Evolutionary conservation across 2,113 vertebrate species (phyloP).

Genomic region (Pluvialis apricaria): DNA sequence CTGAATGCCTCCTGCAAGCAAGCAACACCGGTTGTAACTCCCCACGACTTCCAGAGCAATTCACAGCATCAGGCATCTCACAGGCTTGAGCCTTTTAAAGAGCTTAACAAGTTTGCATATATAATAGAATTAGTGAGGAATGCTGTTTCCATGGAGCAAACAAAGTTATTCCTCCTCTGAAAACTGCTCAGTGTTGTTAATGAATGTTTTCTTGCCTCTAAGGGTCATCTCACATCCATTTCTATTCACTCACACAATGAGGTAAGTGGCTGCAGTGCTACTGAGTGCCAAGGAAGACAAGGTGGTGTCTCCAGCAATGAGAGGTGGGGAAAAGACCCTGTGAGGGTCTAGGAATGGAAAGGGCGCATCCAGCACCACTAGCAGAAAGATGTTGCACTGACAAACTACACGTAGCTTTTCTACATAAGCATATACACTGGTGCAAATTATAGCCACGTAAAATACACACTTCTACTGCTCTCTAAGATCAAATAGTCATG

Average conservation of each 20-base stretch:
- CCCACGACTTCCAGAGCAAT: neutral
- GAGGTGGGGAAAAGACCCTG: neutral
- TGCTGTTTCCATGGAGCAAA: conserved; percentile 32
- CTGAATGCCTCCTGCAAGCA: neutral
- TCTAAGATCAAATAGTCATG: neutral
- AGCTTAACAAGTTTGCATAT: conserved; percentile 31
- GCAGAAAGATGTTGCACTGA: neutral
- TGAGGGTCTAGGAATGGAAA: neutral
- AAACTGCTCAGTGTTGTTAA: neutral
- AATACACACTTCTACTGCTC: neutral
- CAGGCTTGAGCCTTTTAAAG: neutral
- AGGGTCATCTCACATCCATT: neutral
- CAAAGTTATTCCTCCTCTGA: neutral
- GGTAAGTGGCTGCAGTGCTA: neutral
- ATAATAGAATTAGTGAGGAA: neutral
- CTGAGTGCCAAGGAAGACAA: neutral
- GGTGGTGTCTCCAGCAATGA: neutral
- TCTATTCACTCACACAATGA: neutral
- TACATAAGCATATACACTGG: neutral
- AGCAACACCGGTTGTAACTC: neutral
- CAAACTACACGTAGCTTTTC: neutral
- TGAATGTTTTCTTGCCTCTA: neutral
- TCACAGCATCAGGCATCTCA: neutral
- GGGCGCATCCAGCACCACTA: neutral
- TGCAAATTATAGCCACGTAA: neutral